These are phyloP conservation scores for Brachyhypopomus gauderio DNA, from an alignment of 2,113 vertebrate species.

Conservation along the genomic window DNA sequence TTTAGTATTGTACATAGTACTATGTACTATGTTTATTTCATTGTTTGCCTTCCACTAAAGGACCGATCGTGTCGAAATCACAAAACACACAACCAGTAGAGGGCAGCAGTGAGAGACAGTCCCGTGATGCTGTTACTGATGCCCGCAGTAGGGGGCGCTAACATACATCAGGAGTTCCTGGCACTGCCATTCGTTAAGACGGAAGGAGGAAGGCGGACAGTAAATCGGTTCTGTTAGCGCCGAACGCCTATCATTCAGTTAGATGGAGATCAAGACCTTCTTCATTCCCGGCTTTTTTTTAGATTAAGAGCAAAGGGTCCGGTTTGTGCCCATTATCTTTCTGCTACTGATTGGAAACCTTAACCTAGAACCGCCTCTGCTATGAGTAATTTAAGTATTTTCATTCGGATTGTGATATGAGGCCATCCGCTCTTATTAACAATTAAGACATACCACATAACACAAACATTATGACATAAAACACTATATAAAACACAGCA, in stretches of 20 bases:
- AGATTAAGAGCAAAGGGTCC: conserved; percentile 25
- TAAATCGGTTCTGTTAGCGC: conserved; percentile 13
- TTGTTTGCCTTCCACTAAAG: not conserved
- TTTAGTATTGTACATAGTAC: no score
- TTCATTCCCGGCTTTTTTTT: not conserved
- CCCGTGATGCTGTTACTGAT: not conserved
- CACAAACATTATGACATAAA: no score
- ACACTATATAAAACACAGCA: no score
- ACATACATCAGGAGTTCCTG: not conserved
- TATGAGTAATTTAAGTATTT: no score
- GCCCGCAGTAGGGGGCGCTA: conserved; percentile 41
- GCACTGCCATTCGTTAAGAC: not conserved
- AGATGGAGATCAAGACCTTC: not conserved
- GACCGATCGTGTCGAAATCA: not conserved
- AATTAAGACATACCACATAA: no score
- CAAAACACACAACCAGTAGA: conserved; percentile 11
- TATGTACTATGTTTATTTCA: not conserved
- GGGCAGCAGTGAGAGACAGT: conserved; percentile 3
- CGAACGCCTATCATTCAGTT: not conserved
- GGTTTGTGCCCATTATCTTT: conserved; percentile 13
- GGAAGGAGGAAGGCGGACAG: not conserved
- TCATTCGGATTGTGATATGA: no score
- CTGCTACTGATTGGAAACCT: no score
- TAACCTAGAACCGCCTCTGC: no score
- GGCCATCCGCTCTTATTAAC: no score